phyloP scores from a whole-genome alignment of 2,888 invertebrate species.

The Formica aserva region DNA sequence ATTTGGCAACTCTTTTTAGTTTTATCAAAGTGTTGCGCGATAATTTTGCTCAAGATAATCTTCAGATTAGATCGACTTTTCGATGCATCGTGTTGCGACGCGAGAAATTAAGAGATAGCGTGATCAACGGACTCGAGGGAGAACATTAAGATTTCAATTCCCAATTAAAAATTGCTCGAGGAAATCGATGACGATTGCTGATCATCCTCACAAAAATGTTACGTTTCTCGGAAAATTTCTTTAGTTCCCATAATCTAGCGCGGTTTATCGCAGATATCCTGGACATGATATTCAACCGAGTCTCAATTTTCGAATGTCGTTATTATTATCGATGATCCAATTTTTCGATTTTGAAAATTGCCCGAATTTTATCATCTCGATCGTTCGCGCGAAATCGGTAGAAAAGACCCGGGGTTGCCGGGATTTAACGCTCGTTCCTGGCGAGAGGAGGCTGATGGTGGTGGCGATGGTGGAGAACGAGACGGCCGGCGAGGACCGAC shows the following conservation, averaged over 20 bases:
- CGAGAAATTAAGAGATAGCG: conserved; percentile 56
- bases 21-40: background rate
- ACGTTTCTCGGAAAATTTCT: background rate
- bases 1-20: background rate
- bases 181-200: background rate
- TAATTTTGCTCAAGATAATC: background rate
- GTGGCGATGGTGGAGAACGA: conserved; percentile 59
- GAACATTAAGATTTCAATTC: background rate
- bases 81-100: background rate
- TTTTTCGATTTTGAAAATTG: background rate
- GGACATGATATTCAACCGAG: background rate
- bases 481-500: conserved; percentile 62
- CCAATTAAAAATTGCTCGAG: background rate
- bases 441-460: conserved; percentile 42
- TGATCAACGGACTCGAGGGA: conserved; percentile 54
- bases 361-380: background rate
- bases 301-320: background rate
- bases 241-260: background rate
- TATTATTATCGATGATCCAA: background rate
- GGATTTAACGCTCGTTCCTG: conserved; percentile 67
- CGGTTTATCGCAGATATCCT: background rate
- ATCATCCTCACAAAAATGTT: background rate
- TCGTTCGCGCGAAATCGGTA: conserved; percentile 57
- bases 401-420: conserved; percentile 57
- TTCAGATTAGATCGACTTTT: background rate